Conservation (phyloP, 1,140 invertebrate genomes). For the Colletes latitarsis region DNA sequence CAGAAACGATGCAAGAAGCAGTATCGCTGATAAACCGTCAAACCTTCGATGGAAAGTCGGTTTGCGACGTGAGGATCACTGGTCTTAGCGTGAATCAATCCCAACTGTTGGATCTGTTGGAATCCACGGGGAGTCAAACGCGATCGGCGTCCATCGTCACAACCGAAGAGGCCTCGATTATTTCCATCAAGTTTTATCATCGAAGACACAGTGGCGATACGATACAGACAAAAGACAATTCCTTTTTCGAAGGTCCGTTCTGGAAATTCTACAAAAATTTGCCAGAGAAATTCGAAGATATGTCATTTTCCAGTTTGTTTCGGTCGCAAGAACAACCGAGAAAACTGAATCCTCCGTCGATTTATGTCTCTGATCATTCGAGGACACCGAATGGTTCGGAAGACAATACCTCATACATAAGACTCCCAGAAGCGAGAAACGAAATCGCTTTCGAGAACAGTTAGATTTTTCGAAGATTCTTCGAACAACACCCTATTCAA, state of each 20-base stretch:
- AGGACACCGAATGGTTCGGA: neutral
- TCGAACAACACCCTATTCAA: neutral
- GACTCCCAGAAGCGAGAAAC: neutral
- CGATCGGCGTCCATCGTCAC: neutral
- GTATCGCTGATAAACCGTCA: neutral
- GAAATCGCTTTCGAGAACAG: neutral
- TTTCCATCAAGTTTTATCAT: slow-evolving; percentile 1
- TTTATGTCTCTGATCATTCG: neutral
- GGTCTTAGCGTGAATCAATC: neutral
- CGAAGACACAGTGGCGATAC: no score
- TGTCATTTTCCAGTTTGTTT: neutral
- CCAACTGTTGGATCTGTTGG: neutral
- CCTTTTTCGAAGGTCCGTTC: neutral
- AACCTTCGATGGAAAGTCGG: neutral
- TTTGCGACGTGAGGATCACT: neutral
- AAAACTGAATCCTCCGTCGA: neutral
- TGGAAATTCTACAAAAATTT: neutral
- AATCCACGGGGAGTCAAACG: neutral
- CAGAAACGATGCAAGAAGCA: neutral
- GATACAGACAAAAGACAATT: neutral
- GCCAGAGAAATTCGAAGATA: neutral
- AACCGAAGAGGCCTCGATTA: neutral
- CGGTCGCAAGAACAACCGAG: neutral
- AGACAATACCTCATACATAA: neutral
- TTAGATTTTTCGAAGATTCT: neutral